Percentiles rank a stretch among this genome's conserved stretches.
phyloP scores from a whole-genome alignment of 2,888 invertebrate genomes.

The Polia nebulosa region DNA sequence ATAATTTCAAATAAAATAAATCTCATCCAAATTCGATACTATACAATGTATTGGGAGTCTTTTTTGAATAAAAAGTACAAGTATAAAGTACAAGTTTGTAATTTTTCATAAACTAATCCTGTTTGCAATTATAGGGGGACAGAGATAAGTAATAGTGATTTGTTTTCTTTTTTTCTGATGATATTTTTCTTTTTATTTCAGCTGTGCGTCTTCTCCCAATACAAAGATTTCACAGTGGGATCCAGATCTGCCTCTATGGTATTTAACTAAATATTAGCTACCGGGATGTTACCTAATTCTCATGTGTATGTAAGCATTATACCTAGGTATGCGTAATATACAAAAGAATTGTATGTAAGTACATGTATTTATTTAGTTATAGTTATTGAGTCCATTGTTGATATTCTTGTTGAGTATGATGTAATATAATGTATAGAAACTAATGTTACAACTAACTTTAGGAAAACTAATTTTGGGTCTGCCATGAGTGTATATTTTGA shows the following conservation, averaged over 20 bases:
- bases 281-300: constrained; percentile 70
- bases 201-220: constrained; percentile 98
- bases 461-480: constrained; percentile 67
- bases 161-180: constrained; percentile 21
- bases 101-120: too few species aligned
- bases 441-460: constrained; percentile 70
- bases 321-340: constrained; percentile 66
- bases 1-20: too few species aligned
- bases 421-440: constrained; percentile 82
- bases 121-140: too few species aligned
- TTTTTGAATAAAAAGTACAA: too few species aligned
- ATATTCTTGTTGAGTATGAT: constrained; percentile 91
- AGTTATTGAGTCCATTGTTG: constrained; percentile 89
- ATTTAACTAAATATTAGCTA: constrained; percentile 86
- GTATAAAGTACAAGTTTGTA: too few species aligned
- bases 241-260: constrained; percentile 94
- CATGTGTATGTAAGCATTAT: constrained; percentile 65
- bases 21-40: too few species aligned
- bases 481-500: constrained; percentile 67
- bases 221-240: constrained; percentile 97
- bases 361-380: constrained; percentile 85
- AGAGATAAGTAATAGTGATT: constrained; percentile 1
- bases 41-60: too few species aligned
- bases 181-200: constrained; percentile 88
- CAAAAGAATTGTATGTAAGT: constrained; percentile 64